Evolutionary conservation across 2,888 invertebrate genomes (phyloP), one percentile per base, ranked within the genome.

Genomic region (Eristalinus aeneus): DNA sequence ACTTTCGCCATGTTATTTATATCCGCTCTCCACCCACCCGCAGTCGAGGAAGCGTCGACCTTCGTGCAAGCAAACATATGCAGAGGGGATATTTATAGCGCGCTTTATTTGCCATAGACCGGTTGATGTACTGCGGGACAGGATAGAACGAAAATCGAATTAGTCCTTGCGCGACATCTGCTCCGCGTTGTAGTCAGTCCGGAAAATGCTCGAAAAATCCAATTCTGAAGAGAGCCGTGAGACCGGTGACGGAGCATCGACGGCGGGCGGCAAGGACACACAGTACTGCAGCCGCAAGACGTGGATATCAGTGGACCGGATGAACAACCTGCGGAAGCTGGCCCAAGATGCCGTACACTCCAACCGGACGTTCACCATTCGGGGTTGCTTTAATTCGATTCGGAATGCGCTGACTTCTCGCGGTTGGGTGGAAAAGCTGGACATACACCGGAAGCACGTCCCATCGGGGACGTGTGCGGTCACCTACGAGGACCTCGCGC

Each of bases 311-410:
- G 94, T 93, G 58, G 96, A 96, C 10, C 93, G 95, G 90, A 94
- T 96, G 93, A 94, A 94, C 90, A 94, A 95, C 83, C 90, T 96
- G 76, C 94, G 94, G 83, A 95, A 94, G 88, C 93, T 94, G 84
- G 95, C 95, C 0, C 96, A 96, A 27, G 93, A 92, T 68, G 95
- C 96, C 0, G 94, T 95, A 90, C 95, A 93, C 88, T 94, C 95
- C 4, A 94, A 94, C 87, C 95, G 94, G 91, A 94, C 95, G 34
- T 96, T 96, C 89, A 95, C 95, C 90, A 95, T 95, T 90, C 95
- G 94, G 89, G 96, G 96, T 1, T 95, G 95, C 67, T 96, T 95
- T 91, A 94, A 95, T 9, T 95, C 96, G 0, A 93, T 97, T 9
- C 93, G 96, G 4, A 94, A 95, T 83, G 96, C 96, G 1, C 93